These are phyloP conservation scores for Urocynchramus pylzowi DNA, from an alignment of 2,113 vertebrate species.

Conservation along the genomic window DNA sequence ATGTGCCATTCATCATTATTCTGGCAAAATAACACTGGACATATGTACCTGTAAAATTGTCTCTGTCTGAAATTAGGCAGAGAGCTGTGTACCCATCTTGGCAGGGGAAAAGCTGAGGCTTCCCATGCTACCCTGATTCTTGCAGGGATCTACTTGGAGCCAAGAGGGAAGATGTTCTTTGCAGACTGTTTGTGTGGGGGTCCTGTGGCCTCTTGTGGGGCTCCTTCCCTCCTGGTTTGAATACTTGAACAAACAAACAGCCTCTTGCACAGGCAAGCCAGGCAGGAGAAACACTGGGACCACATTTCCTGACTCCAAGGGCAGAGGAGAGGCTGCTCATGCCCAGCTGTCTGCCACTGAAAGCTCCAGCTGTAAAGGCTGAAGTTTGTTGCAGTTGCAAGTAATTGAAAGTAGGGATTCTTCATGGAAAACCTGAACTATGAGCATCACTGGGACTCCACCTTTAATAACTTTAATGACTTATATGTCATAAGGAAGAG, in stretches of 20 bases:
- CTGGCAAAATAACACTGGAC: not conserved
- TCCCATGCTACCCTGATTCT: not conserved
- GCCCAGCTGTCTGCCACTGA: not conserved
- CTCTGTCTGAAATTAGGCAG: not conserved
- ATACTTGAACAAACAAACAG: too few relatives aligned
- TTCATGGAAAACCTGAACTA: constrained; percentile 15
- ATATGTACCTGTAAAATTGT: not conserved
- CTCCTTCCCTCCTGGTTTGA: not conserved
- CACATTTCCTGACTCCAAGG: fast-evolving
- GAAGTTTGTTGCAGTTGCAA: not conserved
- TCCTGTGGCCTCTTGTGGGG: not conserved
- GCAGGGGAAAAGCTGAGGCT: not conserved
- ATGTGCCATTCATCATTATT: not conserved
- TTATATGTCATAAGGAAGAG: constrained; percentile 1
- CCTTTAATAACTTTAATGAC: constrained; percentile 35
- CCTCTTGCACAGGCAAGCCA: not conserved
- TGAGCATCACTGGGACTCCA: constrained; percentile 6
- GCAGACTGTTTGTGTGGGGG: not conserved
- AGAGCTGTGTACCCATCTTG: not conserved
- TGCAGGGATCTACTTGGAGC: fast-evolving
- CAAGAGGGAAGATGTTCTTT: not conserved
- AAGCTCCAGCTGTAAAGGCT: not conserved
- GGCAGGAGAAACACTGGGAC: not conserved
- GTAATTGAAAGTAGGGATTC: not conserved
- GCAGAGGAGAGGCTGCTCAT: not conserved